Evolutionary conservation across 2,113 vertebrate genomes (phyloP), one percentile per base, ranked within the genome.

Genomic region (Donacobius atricapilla): DNA sequence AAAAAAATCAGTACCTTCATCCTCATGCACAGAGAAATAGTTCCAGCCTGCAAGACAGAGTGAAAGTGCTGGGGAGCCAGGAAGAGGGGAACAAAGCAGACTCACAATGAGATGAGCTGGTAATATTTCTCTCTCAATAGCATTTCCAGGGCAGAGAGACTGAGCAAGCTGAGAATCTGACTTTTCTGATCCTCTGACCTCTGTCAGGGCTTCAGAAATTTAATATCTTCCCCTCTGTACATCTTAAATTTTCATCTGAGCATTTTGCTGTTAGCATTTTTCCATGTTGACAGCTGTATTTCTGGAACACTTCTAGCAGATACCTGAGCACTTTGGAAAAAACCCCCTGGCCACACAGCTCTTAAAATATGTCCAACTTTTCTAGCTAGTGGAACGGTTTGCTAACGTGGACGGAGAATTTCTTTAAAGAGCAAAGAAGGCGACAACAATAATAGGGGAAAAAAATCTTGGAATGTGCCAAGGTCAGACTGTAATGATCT

Each of bases 181-280:
- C 22, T 77, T 25, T 31, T 56, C 48, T 83, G 64, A 83, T 56
- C 47, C 63, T 8, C 35, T 83, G 48, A 72, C 83, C 47, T 94
- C 70, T 54, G 45, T 63, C 72, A 57, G 33, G 76, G 66, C 76
- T 66, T 70, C 83, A 93, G 76, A 87, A 96, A 92, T 75, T n/a
- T 20, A 84, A 37, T 91, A 78, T 86, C 72, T 89, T 84, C 48
- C 50, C n/a, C 44, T 76, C 37, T 40, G 21, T 83, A 40, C 87
- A 78, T 83, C 91, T 95, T 70, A 77, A 57, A 88, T 82, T 87
- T 82, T 93, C 90, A 87, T 91, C 85, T 68, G 37, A 83, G 61
- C 13, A 18, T 80, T 96, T 89, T 90, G 91, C 95, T 96, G 69
- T 71, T 75, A 96, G 91, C 96, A 90, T 86, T 97, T 96, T 96